phyloP scores from a whole-genome alignment of 2,888 invertebrate species.

The Brachyopa scutellaris region DNA sequence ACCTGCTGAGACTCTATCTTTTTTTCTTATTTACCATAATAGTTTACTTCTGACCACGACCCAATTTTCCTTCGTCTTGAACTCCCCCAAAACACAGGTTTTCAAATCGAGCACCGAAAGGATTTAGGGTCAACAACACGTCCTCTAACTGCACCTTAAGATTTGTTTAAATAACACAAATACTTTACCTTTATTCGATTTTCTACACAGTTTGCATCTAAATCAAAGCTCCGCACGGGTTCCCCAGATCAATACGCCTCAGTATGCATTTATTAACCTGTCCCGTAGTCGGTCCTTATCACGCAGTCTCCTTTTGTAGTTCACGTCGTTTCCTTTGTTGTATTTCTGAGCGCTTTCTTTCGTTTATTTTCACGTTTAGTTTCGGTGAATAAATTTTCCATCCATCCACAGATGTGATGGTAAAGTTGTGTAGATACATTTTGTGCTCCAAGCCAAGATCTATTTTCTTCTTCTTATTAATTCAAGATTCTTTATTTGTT shows the following conservation, averaged over 20 bases:
- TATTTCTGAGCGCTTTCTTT: background rate
- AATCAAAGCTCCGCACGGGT: slow-evolving; percentile 3
- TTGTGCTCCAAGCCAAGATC: background rate
- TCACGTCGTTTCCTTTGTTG: background rate
- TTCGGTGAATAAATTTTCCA: background rate
- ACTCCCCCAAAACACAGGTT: background rate
- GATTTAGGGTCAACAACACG: slow-evolving; percentile 25
- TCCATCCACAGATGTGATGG: background rate
- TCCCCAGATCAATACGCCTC: background rate
- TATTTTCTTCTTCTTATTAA: no score
- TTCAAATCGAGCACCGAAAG: background rate
- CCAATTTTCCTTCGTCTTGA: background rate
- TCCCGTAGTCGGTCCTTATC: background rate
- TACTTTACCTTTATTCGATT: background rate
- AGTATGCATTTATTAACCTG: slow-evolving; percentile 17
- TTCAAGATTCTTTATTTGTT: background rate
- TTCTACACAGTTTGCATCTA: background rate
- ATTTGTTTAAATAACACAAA: slow-evolving; percentile 15
- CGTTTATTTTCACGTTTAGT: background rate
- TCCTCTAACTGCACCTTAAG: background rate
- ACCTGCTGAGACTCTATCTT: background rate
- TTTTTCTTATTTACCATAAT: background rate
- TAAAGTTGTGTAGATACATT: background rate
- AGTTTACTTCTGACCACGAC: background rate
- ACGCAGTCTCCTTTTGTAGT: slow-evolving; percentile 17